A percentile compares a stretch with the other conserved stretches of the same genome.
phyloP scores from a whole-genome alignment of 2,888 invertebrate genomes.

The Plagodis dolabraria region DNA sequence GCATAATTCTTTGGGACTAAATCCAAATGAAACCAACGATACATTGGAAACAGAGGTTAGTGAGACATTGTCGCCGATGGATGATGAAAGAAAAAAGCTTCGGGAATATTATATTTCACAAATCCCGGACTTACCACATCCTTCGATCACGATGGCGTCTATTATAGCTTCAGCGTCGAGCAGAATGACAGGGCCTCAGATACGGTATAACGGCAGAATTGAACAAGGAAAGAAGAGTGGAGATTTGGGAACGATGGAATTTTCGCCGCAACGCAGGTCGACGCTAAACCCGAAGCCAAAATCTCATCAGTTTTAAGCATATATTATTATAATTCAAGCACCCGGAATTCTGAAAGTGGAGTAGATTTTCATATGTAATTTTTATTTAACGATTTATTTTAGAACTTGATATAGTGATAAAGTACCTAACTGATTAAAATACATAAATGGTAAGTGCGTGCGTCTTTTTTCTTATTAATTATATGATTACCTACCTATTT shows the following conservation, averaged over 20 bases:
- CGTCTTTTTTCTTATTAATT: too few species aligned
- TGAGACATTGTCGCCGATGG: slow-evolving; percentile 20
- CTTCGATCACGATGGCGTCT: slow-evolving; percentile 52
- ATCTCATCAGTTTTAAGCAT: slow-evolving; percentile 15
- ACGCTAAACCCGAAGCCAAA: slow-evolving; percentile 50
- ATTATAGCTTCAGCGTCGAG: slow-evolving; percentile 58
- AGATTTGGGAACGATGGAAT: slow-evolving; percentile 40
- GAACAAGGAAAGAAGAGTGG: slow-evolving; percentile 42
- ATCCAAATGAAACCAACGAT: slow-evolving; percentile 18
- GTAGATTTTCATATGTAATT: too few species aligned
- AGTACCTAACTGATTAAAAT: too few species aligned
- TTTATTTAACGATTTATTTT: too few species aligned
- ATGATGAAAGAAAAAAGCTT: slow-evolving; percentile 45
- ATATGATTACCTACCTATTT: too few species aligned
- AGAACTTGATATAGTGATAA: too few species aligned
- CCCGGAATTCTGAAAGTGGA: too few species aligned
- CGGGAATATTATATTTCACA: slow-evolving; percentile 55
- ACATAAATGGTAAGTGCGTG: too few species aligned
- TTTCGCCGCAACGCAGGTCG: slow-evolving; percentile 57
- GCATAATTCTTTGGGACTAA: slow-evolving; percentile 21
- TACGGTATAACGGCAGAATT: slow-evolving; percentile 55
- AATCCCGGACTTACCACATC: slow-evolving; percentile 62
- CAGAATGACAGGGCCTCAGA: slow-evolving; percentile 48
- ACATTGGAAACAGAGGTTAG: slow-evolving; percentile 14
- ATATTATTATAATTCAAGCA: too few species aligned